These are phyloP conservation scores for Zaprionus tsacasi DNA, from an alignment of 1,140 invertebrate genomes.

Conservation along the genomic window DNA sequence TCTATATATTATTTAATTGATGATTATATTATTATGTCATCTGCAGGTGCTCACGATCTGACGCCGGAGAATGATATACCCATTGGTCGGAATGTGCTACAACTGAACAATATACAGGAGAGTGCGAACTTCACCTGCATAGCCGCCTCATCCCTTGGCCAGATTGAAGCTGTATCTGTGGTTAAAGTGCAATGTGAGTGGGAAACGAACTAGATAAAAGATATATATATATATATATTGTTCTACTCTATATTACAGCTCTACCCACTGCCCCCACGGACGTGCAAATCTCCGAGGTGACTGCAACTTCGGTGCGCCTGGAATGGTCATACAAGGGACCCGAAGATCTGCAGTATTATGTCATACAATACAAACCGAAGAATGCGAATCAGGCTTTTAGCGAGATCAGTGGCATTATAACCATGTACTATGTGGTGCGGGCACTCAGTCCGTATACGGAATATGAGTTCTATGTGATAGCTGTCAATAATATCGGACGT, in stretches of 20 bases:
- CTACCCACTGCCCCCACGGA: slow-evolving; percentile 94
- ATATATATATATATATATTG: no score
- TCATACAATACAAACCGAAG: slow-evolving; percentile 97
- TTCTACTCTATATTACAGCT: slow-evolving; percentile 78
- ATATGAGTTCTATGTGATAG: slow-evolving; percentile 98
- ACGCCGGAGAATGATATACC: slow-evolving; percentile 94
- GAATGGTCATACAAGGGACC: slow-evolving; percentile 95
- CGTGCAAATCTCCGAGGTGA: slow-evolving; percentile 95
- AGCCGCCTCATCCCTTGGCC: slow-evolving; percentile 96
- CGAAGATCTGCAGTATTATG: slow-evolving; percentile 95
- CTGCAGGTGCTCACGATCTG: slow-evolving; percentile 88
- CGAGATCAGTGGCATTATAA: slow-evolving; percentile 96
- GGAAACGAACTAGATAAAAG: background rate
- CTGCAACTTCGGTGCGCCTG: slow-evolving; percentile 94
- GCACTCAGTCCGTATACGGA: slow-evolving; percentile 96
- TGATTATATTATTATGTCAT: background rate
- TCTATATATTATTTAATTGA: no score
- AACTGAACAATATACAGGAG: slow-evolving; percentile 93
- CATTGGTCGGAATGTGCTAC: slow-evolving; percentile 93
- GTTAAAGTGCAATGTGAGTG: slow-evolving; percentile 97
- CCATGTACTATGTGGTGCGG: slow-evolving; percentile 95
- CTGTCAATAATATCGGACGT: slow-evolving; percentile 96
- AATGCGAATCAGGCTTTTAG: slow-evolving; percentile 92
- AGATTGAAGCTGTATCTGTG: slow-evolving; percentile 93
- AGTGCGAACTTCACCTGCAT: slow-evolving; percentile 98